Evolutionary conservation across 2,113 vertebrate genomes (phyloP).

Genomic region (Morone saxatilis): DNA sequence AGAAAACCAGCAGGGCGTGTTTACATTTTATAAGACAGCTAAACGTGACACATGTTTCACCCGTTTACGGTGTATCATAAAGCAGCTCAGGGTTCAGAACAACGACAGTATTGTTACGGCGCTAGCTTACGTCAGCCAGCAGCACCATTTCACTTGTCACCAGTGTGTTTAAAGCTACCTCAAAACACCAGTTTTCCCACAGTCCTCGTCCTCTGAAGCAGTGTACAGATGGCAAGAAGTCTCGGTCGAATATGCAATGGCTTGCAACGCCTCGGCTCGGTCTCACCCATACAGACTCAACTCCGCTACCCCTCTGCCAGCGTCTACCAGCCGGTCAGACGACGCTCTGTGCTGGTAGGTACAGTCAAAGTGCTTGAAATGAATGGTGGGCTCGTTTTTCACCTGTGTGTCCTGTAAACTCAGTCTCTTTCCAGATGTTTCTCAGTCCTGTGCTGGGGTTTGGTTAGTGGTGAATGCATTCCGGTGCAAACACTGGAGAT

Average conservation of each 20-base stretch:
- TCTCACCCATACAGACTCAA: background rate
- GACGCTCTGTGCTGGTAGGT: too few relatives aligned
- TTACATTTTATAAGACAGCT: background rate
- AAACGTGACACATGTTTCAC: background rate
- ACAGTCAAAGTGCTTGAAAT: background rate
- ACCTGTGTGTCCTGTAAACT: background rate
- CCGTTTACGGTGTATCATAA: background rate
- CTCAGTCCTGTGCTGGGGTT: background rate
- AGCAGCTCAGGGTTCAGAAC: background rate
- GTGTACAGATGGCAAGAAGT: conserved; percentile 42
- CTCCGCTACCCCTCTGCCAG: background rate
- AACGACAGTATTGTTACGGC: background rate
- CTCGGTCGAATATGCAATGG: conserved; percentile 49
- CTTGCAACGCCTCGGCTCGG: conserved; percentile 4
- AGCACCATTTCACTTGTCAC: background rate
- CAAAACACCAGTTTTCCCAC: background rate
- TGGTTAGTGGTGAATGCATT: background rate
- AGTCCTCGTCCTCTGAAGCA: conserved; percentile 11
- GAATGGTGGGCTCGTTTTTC: background rate
- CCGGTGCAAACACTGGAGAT: background rate
- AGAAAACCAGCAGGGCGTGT: background rate
- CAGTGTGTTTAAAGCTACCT: background rate
- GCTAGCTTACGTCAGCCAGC: background rate
- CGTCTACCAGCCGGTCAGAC: background rate
- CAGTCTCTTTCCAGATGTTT: conserved; percentile 26